Evolutionary conservation across 1,140 invertebrate genomes (phyloP).

Genomic region (Hydropsyche tenuis): DNA sequence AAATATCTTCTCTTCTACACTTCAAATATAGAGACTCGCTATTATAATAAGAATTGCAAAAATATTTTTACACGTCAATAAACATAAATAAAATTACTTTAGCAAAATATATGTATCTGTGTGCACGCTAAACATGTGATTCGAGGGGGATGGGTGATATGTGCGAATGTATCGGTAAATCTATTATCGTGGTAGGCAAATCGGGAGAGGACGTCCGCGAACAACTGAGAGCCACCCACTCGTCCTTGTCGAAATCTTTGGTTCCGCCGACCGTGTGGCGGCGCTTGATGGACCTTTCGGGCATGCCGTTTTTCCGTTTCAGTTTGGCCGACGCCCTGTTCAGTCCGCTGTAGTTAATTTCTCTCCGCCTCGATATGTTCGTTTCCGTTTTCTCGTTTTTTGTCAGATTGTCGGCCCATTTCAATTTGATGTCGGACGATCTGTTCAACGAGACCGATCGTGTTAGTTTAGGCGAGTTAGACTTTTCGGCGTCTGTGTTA

Average conservation of each 20-base stretch:
- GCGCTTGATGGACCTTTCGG: conserved; percentile 79
- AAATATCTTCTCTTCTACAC: no score
- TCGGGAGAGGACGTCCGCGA: conserved; percentile 61
- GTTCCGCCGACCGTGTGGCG: conserved; percentile 92
- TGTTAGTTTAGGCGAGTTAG: conserved; percentile 50
- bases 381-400: conserved; percentile 84
- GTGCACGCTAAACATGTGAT: conserved; percentile 57
- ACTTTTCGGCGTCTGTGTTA: conserved; percentile 38
- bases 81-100: no score
- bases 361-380: conserved; percentile 75
- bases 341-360: conserved; percentile 62
- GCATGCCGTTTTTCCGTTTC: conserved; percentile 77
- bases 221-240: conserved; percentile 59
- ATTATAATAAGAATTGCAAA: no score
- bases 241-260: conserved; percentile 73
- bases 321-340: conserved; percentile 66
- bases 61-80: no score
- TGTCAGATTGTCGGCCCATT: conserved; percentile 67
- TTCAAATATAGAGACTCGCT: no score
- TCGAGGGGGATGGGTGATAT: conserved; percentile 57
- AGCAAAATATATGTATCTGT: not conserved
- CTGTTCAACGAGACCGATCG: conserved; percentile 61
- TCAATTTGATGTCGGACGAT: conserved; percentile 57
- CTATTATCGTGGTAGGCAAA: conserved; percentile 59
- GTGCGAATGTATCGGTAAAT: conserved; percentile 44